Percentiles rank a stretch among this genome's conserved stretches.
These are phyloP conservation scores for Azemiops feae DNA, from an alignment of 2,113 vertebrate genomes.

Conservation along the genomic window DNA sequence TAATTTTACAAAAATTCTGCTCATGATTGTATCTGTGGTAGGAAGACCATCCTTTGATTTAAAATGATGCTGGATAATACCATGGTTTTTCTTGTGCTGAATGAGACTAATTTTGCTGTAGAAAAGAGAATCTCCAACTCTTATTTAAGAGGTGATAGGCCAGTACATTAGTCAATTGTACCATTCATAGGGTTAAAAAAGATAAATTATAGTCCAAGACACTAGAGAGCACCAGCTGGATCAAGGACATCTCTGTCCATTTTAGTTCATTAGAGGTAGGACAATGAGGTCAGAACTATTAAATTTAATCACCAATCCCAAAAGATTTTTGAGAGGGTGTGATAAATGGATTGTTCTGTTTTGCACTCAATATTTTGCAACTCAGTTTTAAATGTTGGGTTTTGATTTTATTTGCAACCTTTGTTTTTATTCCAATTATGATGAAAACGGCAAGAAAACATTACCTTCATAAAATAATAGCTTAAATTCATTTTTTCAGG, in stretches of 20 bases:
- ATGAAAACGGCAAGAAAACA: constrained; percentile 31
- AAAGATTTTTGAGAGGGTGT: constrained; percentile 43
- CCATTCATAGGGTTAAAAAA: constrained; percentile 46
- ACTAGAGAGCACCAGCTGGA: constrained; percentile 54
- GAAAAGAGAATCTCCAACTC: constrained; percentile 44
- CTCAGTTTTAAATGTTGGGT: constrained; percentile 42
- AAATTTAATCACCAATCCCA: constrained; percentile 57
- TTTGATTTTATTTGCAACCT: constrained; percentile 38
- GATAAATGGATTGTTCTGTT: constrained; percentile 52
- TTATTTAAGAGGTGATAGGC: constrained; percentile 51
- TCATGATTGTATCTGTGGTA: background rate
- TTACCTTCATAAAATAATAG: constrained; percentile 21
- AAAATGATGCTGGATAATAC: constrained; percentile 3
- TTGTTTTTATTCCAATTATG: background rate
- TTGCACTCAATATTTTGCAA: constrained; percentile 51
- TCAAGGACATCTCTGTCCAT: constrained; percentile 60
- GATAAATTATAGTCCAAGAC: constrained; percentile 51
- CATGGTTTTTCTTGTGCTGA: background rate
- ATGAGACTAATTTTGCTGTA: constrained; percentile 44
- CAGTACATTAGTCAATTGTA: constrained; percentile 58
- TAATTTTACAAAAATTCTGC: background rate
- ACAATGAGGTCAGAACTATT: constrained; percentile 61
- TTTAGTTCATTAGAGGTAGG: constrained; percentile 60
- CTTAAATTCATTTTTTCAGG: constrained; percentile 29
- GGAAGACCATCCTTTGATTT: background rate